A percentile compares a stretch with the other conserved stretches of the same genome.
Conservation (phyloP, 1,140 invertebrate species). For the Heterodera carotae region DNA sequence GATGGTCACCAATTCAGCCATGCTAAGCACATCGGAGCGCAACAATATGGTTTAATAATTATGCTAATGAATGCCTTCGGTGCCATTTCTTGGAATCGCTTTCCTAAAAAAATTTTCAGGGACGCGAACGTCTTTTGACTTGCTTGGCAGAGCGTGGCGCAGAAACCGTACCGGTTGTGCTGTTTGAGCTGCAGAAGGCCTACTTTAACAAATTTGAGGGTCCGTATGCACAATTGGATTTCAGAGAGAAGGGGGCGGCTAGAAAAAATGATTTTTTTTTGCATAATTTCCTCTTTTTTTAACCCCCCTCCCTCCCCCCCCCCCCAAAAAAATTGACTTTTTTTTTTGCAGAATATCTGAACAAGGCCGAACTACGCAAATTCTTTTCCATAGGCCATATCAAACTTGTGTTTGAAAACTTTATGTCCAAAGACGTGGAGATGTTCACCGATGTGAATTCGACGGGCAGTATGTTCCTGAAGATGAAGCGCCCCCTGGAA, state of each 20-base stretch:
- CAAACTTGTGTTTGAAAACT: constrained; percentile 20
- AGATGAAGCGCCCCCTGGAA: constrained; percentile 15
- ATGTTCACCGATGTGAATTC: constrained; percentile 24
- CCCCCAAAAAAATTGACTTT: background rate
- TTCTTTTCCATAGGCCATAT: constrained; percentile 26
- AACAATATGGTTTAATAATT: background rate
- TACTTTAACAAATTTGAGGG: constrained; percentile 21
- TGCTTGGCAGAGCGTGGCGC: constrained; percentile 12
- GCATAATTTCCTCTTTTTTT: too few species aligned
- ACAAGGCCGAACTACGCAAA: constrained; percentile 5
- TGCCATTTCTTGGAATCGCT: too few species aligned
- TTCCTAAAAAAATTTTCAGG: constrained; percentile 19
- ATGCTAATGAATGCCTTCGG: background rate
- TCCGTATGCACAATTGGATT: background rate
- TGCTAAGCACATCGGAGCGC: background rate
- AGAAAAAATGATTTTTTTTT: too few species aligned
- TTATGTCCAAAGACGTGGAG: constrained; percentile 24
- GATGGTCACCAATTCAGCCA: background rate
- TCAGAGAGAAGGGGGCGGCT: too few species aligned
- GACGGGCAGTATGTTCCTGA: constrained; percentile 14
- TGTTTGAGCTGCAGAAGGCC: constrained; percentile 14
- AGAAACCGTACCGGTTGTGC: constrained; percentile 7
- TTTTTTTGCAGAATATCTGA: background rate
- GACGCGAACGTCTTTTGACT: constrained; percentile 8
- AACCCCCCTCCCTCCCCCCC: background rate